phyloP scores from a whole-genome alignment of 2,113 vertebrate genomes.

The Tylochromis polylepis region DNA sequence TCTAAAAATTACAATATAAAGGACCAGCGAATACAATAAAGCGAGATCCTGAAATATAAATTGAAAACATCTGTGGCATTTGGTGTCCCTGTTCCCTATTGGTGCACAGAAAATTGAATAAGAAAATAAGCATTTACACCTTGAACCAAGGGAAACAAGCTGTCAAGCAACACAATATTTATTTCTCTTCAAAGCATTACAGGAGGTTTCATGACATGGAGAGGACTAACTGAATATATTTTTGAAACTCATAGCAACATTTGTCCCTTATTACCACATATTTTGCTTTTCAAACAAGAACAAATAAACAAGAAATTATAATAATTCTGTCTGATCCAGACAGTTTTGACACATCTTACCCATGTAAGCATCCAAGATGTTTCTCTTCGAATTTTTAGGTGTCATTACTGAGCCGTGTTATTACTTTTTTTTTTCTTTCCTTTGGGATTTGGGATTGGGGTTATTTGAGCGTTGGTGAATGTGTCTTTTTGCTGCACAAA shows the following conservation, averaged over 20 bases:
- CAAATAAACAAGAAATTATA: neutral
- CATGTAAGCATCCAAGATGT: neutral
- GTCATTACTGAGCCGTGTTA: neutral
- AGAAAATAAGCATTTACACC: neutral
- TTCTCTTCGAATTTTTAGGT: neutral
- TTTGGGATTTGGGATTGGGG: neutral
- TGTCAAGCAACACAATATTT: neutral
- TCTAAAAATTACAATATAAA: neutral
- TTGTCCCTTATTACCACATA: conserved; percentile 4
- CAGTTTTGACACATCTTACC: neutral
- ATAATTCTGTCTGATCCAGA: neutral
- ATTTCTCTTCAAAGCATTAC: conserved; percentile 6
- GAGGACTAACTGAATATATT: conserved; percentile 10
- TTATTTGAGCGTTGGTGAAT: neutral
- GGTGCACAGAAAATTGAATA: neutral
- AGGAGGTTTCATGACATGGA: neutral
- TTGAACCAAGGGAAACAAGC: neutral
- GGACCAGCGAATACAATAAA: neutral
- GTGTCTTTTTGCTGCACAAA: neutral
- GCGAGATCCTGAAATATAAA: neutral
- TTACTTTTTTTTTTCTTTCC: neutral
- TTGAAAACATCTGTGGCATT: neutral
- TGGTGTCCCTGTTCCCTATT: neutral
- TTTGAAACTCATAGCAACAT: conserved; percentile 2
- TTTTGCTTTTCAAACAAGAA: conserved; percentile 1